Base-by-base conservation (phyloP, 2,797 vertebrate genomes). In the Cossypha niveicapilla region DNA sequence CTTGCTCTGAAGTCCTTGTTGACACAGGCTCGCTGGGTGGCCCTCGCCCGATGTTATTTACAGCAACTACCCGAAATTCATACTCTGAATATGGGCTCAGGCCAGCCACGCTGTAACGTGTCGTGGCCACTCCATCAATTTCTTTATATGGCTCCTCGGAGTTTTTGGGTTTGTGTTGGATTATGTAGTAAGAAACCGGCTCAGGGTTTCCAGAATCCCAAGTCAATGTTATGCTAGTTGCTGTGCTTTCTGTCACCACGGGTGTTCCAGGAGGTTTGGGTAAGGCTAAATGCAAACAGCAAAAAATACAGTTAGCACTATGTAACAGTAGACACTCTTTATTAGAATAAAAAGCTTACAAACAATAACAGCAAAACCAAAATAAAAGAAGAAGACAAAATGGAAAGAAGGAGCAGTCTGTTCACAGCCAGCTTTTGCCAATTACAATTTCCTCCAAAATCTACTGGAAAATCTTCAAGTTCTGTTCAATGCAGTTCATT, bases 191-290 rank as follows among this genome's bases (percentile, higher is more conserved):
- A 92, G 99, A 99, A 89, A 99, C 98, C 0, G 99, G 99, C 85
- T 99, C 99, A 19, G 99, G 99, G 94, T 99, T 99, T 78, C 99
- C 99, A 56, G 99, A 99, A 97, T 99, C 99, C 99, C 99, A 99
- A 1, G 99, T 99, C 97, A 99, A 88, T 0, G 99, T 99, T 92
- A 99, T 99, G 97, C 99, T 99, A 54, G 99, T 99, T 48, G 99
- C 99, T 45, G 99, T 99, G 79, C 99, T 99, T 97, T 99, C 99
- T 1, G 99, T 99, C 92, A 99, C 99, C 58, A 99, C 97, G 28
- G 99, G 99, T 70, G 98, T 98, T 93, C 99, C 99, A 71, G 99
- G 98, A 94, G 99, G 98, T 97, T 98, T 99, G 73, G 99, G 99
- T 97, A 99, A 98, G 83, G 99, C 99, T 99, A 95, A 32, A 77